Base-by-base conservation (phyloP, 64 coral and sea anemone species). In the Platygyra sinensis region DNA sequence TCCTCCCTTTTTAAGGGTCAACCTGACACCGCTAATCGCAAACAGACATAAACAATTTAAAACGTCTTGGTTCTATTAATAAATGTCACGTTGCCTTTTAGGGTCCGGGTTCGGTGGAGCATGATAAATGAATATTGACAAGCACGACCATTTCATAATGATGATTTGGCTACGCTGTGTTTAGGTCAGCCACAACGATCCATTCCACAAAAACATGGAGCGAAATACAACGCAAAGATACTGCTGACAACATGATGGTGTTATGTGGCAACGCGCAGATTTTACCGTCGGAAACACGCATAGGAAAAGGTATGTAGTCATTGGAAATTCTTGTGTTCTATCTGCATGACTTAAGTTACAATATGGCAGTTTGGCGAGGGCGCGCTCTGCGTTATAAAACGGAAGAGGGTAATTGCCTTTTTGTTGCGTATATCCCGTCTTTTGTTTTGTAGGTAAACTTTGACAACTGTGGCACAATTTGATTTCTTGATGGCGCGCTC, bases 51-150 rank as follows among this genome's bases (percentile, higher is more conserved):
- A 72, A 72, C 81, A 85, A 71, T 71, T 85, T 71, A 85, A 85
- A 85, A 85, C 14, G 63, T 42, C 81, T 85, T 85, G 81, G 31
- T 22, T 13, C 11, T 85, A 72, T 85, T 85, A 85, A 85, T 54
- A 85, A 85, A 85, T 85, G 81, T 85, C 81, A 85, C 63, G 63
- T 85, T 29, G 17, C 81, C 81, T 85, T 85, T 65, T 85, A 85
- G 81, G 63, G 81, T 46, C 36, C 71, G 38, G 13, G 71, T 11
- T 24, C 36, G 78, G 14, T 72, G 33, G 38, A 28, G 20, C 81
- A n/a, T 85, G 63, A 11, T 22, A 39, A 65, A 28, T 27, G 63
- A 36, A 38, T 51, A 52, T 80, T 49, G 62, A 50, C 36, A 72
- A 50, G 63, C 65, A 38, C 38, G 22, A n/a, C 31, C 10, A 2